Percentiles rank a stretch among this genome's conserved stretches.
Conservation (phyloP, 2,113 vertebrate genomes). For the Dasyornis broadbenti region DNA sequence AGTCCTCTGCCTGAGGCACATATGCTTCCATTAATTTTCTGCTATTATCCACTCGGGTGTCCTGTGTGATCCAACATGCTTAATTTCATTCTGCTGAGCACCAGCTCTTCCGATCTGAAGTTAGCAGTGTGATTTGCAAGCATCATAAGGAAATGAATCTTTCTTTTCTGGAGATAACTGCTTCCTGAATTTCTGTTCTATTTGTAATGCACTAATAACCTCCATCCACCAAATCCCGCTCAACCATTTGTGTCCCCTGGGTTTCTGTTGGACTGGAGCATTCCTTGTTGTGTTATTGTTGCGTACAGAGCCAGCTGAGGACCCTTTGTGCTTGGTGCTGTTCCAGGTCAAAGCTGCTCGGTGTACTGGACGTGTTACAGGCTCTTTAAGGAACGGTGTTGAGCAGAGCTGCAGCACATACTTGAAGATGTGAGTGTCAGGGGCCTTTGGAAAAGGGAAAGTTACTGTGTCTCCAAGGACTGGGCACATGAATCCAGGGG, state of each 20-base stretch:
- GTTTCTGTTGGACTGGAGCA: not conserved
- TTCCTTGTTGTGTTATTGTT: not conserved
- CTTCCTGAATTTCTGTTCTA: conserved; percentile 57
- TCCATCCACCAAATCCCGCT: conserved; percentile 15
- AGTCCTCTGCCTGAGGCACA: conserved; percentile 56
- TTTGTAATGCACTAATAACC: conserved; percentile 33
- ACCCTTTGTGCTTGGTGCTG: not conserved
- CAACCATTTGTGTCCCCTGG: not conserved
- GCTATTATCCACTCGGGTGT: conserved; percentile 63
- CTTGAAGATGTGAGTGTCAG: not conserved
- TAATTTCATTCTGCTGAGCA: conserved; percentile 57
- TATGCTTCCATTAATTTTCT: conserved; percentile 61
- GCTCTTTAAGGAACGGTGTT: not conserved
- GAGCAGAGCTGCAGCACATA: not conserved
- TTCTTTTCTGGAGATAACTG: conserved; percentile 57
- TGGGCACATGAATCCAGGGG: not conserved
- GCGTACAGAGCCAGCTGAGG: not conserved
- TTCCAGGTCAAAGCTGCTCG: not conserved
- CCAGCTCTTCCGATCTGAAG: conserved; percentile 45
- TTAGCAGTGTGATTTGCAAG: conserved; percentile 38
- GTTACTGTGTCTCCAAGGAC: accelerated
- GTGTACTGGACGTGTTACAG: accelerated
- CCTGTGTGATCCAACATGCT: conserved; percentile 57
- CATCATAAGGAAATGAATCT: conserved; percentile 55
- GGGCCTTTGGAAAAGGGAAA: not conserved